phyloP scores from a whole-genome alignment of 53 echinoderm and acorn worm genomes.

The Apostichopus leukothele region DNA sequence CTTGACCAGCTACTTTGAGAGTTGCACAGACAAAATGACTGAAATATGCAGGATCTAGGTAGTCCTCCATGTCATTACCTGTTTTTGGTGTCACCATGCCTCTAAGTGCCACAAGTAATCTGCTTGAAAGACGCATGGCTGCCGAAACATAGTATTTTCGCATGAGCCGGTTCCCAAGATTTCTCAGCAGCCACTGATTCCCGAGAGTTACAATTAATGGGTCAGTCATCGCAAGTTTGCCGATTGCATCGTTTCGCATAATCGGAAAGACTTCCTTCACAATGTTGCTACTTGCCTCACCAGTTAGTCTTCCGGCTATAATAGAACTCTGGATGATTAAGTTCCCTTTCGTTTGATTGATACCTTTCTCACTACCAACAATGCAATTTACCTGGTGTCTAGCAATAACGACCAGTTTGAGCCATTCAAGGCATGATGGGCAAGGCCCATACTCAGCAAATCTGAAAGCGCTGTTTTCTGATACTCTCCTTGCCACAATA shows the following conservation, averaged over 20 bases:
- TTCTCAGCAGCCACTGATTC: slow-evolving; percentile 53
- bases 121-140: slow-evolving; percentile 54
- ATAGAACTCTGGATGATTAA: slow-evolving; percentile 49
- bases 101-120: slow-evolving; percentile 50
- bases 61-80: slow-evolving; percentile 46
- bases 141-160: slow-evolving; percentile 57
- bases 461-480: background rate
- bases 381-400: slow-evolving; percentile 51
- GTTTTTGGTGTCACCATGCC: slow-evolving; percentile 32
- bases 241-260: slow-evolving; percentile 47
- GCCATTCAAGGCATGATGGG: slow-evolving; percentile 60
- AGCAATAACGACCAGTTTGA: slow-evolving; percentile 38
- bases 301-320: slow-evolving; percentile 43
- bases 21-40: slow-evolving; percentile 30
- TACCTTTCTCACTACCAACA: background rate
- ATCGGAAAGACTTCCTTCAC: slow-evolving; percentile 51
- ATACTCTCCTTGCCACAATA: slow-evolving; percentile 32
- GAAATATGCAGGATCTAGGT: slow-evolving; percentile 11
- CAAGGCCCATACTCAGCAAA: slow-evolving; percentile 56
- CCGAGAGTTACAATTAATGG: slow-evolving; percentile 50
- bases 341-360: slow-evolving; percentile 36
- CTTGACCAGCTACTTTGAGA: slow-evolving; percentile 48
- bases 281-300: slow-evolving; percentile 40
- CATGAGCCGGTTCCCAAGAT: slow-evolving; percentile 60
- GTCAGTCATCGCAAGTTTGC: slow-evolving; percentile 37